Percentiles rank a stretch among this genome's conserved stretches.
These are phyloP conservation scores for Chromobotia macracanthus DNA, from an alignment of 2,797 vertebrate genomes.

Conservation along the genomic window DNA sequence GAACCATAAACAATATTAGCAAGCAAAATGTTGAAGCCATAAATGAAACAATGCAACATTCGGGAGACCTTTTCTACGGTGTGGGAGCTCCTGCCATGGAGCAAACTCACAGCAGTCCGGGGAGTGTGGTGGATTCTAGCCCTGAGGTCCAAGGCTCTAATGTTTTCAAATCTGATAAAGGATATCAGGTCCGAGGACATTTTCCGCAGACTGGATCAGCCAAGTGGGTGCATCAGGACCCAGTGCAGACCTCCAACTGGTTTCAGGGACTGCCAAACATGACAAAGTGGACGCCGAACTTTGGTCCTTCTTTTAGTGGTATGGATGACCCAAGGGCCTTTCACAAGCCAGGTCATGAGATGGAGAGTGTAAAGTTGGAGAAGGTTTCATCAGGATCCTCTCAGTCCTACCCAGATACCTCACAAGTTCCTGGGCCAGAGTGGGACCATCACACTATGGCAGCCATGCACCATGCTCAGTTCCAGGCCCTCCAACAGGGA, in stretches of 20 bases:
- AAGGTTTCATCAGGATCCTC: conserved; percentile 71
- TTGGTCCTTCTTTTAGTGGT: conserved; percentile 78
- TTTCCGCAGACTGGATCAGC: conserved; percentile 82
- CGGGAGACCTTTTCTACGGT: conserved; percentile 86
- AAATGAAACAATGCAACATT: conserved; percentile 84
- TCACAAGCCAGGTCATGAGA: conserved; percentile 73
- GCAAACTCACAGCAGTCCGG: conserved; percentile 67
- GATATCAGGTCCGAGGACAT: conserved; percentile 77
- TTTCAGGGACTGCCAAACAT: conserved; percentile 75
- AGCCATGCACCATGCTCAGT: conserved; percentile 73
- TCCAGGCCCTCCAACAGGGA: conserved; percentile 77
- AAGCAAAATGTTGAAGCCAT: conserved; percentile 81
- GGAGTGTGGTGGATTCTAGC: conserved; percentile 53
- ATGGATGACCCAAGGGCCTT: conserved; percentile 71
- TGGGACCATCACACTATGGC: conserved; percentile 73
- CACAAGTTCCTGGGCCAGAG: conserved; percentile 71
- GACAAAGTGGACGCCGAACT: conserved; percentile 80
- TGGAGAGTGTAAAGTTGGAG: conserved; percentile 71
- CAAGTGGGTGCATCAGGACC: conserved; percentile 85
- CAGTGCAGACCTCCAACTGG: conserved; percentile 79
- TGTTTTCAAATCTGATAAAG: conserved; percentile 83
- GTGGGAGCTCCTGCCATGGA: conserved; percentile 74
- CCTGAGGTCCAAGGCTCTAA: conserved; percentile 66
- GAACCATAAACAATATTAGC: conserved; percentile 82
- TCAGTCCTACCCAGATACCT: conserved; percentile 73